Percentiles rank a stretch among this genome's conserved stretches.
Evolutionary conservation across 2,888 invertebrate species (phyloP).

Genomic region (Chrysolina oricalcia): DNA sequence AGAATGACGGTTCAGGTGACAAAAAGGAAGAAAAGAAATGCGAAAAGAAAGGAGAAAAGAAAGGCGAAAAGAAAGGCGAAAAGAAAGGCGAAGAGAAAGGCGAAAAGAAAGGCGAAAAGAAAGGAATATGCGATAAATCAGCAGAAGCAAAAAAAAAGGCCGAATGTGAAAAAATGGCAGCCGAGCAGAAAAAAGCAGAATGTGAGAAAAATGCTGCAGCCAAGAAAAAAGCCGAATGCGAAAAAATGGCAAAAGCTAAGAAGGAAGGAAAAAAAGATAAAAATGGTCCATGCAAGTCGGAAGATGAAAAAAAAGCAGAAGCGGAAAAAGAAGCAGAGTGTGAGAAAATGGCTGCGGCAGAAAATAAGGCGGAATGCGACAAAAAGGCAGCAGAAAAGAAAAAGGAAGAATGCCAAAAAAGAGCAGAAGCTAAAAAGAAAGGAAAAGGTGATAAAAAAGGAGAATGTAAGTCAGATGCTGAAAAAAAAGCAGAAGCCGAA

Average conservation of each 20-base stretch:
- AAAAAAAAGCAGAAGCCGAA: background rate
- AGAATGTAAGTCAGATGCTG: background rate
- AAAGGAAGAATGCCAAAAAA: conserved; percentile 9
- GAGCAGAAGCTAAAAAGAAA: conserved; percentile 13
- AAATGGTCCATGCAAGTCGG: background rate
- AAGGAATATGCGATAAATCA: conserved; percentile 27
- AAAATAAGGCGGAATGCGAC: conserved; percentile 2
- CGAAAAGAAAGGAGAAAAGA: too few species aligned
- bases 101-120: conserved; percentile 18
- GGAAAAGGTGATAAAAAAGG: background rate
- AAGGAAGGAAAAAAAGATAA: conserved; percentile 15
- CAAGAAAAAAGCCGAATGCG: conserved; percentile 12
- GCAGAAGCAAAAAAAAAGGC: conserved; percentile 35
- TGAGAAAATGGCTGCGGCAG: conserved; percentile 15
- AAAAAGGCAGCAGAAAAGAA: conserved; percentile 4
- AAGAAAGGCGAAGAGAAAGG: conserved; percentile 2
- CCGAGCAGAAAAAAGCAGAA: conserved; percentile 20
- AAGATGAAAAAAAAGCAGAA: conserved; percentile 3
- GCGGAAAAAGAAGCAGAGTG: background rate
- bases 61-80: conserved; percentile 35
- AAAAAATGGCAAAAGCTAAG: conserved; percentile 5
- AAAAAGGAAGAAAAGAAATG: conserved; percentile 34
- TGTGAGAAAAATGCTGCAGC: conserved; percentile 4
- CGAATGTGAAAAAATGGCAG: conserved; percentile 15
- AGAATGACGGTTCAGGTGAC: conserved; percentile 12